Evolutionary conservation across 2,888 invertebrate species (phyloP), one percentile per base, ranked within the genome.

Genomic region (Xylota segnis): DNA sequence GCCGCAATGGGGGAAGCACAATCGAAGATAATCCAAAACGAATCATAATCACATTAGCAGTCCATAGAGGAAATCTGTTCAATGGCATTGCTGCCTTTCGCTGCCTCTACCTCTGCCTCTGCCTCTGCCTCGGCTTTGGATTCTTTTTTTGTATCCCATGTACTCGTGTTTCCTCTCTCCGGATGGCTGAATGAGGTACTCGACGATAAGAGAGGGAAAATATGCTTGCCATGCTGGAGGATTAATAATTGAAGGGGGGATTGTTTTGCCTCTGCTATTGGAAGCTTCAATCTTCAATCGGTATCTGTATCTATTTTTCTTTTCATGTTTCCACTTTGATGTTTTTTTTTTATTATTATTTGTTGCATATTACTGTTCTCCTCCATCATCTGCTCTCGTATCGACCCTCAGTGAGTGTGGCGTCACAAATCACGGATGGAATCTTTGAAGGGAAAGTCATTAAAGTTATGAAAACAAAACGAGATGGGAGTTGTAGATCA

Each of bases 41-140:
- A 83, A 78, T 83, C 79, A 83, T 83, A 83, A 83, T 78, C 68
- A 83, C 83, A 83, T 83, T 83, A 83, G 83, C 83, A 78, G 83
- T 70, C 81, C 74, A 68, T 82, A 43, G 52, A 37, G 66, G 68
- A 47, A 76, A 75, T 70, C 68, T 70, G 68, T 63, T 47, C 63
- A 40, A 45, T 59, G 68, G 43, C 61, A 74, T 79, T 74, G 74
- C 59, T 66, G 3, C 3, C 23, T 23, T 23, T 23, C 23, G 23
- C 23, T 23, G n/a, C n/a, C n/a, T n/a, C n/a, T n/a, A n/a, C 5
- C 54, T 45, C 47, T 52, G 56, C 45, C 6, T 10, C 4, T 52
- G 59, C 29, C 10, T 54, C 18, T 18, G 23, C 16, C 37, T 16
- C 18, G 27, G 16, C 29, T 52, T 12, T 6, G 40, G 9, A 6